Conservation (phyloP, 2,888 invertebrate genomes). For the Dendrolimus houi region DNA sequence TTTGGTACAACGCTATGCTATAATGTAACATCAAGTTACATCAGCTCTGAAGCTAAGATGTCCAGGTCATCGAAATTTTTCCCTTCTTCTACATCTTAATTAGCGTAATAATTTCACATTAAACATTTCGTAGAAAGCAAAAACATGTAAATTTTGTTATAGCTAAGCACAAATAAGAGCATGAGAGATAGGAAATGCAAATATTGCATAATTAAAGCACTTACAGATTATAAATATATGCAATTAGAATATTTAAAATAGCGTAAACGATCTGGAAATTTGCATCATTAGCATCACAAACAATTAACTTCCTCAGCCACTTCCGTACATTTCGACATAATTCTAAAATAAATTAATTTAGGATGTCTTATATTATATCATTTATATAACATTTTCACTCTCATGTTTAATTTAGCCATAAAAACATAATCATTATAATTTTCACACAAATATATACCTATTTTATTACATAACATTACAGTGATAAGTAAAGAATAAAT, state of each 20-base stretch:
- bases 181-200: neutral
- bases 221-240: neutral
- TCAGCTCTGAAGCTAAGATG: no score
- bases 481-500: neutral
- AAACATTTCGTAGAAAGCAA: no score
- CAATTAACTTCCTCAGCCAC: slow-evolving; percentile 1
- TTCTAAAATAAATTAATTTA: neutral
- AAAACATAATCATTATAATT: neutral
- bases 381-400: neutral
- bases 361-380: neutral
- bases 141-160: no score
- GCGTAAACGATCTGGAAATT: neutral
- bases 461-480: neutral
- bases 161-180: no score
- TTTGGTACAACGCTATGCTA: no score
- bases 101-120: no score
- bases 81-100: no score
- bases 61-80: no score
- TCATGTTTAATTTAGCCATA: neutral
- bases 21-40: no score
- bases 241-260: neutral
- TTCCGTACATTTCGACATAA: slow-evolving; percentile 1
- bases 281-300: neutral
- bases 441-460: neutral
- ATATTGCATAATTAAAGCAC: neutral